phyloP scores from a whole-genome alignment of 2,888 invertebrate genomes.

The Halocaridina rubra region DNA sequence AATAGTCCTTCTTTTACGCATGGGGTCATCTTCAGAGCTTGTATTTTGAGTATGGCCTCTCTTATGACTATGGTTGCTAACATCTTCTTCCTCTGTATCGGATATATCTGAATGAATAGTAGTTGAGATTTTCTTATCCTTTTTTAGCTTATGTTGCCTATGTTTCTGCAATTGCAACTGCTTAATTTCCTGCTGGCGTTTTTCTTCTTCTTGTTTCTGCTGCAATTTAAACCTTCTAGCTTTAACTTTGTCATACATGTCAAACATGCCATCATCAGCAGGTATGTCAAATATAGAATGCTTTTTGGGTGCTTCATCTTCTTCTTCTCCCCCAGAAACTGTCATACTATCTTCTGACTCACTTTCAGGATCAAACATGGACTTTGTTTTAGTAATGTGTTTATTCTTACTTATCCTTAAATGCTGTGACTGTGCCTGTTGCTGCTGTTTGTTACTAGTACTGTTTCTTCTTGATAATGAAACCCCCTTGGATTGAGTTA shows the following conservation, averaged over 20 bases:
- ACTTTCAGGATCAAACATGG: slow-evolving; percentile 57
- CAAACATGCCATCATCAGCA: slow-evolving; percentile 58
- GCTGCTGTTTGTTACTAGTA: slow-evolving; percentile 34
- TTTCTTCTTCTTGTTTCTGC: slow-evolving; percentile 77
- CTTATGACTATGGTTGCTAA: slow-evolving; percentile 27
- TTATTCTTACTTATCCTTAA: slow-evolving; percentile 26
- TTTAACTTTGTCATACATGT: slow-evolving; percentile 96
- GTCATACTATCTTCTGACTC: slow-evolving; percentile 42
- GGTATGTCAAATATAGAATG: slow-evolving; percentile 63
- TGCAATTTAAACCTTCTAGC: slow-evolving; percentile 80
- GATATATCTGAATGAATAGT: slow-evolving; percentile 75
- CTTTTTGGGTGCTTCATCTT: slow-evolving; percentile 58
- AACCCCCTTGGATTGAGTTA: neutral
- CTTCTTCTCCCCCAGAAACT: slow-evolving; percentile 55
- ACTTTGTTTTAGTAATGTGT: slow-evolving; percentile 37
- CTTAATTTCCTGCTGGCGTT: slow-evolving; percentile 79
- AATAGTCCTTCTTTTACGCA: slow-evolving; percentile 26
- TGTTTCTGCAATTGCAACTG: slow-evolving; percentile 71
- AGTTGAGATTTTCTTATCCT: slow-evolving; percentile 88
- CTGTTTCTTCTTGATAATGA: slow-evolving; percentile 20
- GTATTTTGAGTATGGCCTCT: slow-evolving; percentile 12
- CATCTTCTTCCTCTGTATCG: slow-evolving; percentile 67
- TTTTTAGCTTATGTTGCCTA: slow-evolving; percentile 75
- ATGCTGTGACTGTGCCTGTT: slow-evolving; percentile 22
- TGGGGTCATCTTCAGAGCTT: slow-evolving; percentile 65